phyloP scores from a whole-genome alignment of 1,140 invertebrate genomes.

The Musca domestica region DNA sequence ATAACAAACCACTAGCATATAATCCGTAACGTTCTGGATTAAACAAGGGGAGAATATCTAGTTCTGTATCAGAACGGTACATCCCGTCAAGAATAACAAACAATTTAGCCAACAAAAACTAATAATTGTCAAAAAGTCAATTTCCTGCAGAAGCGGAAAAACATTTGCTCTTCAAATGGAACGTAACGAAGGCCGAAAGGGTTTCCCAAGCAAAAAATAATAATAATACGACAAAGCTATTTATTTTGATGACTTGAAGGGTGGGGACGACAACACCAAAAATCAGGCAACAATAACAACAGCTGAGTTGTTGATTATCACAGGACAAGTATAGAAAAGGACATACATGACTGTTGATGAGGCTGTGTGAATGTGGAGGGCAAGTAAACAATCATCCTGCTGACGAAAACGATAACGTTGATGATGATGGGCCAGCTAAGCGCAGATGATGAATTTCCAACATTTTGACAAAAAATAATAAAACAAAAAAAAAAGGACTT shows the following conservation, averaged over 20 bases:
- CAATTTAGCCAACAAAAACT: too few species aligned
- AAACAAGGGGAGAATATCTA: too few species aligned
- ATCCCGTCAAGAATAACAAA: too few species aligned
- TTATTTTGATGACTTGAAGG: neutral
- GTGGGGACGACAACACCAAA: neutral
- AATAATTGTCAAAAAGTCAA: too few species aligned
- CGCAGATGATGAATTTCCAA: slow-evolving; percentile 20
- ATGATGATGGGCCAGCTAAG: slow-evolving; percentile 27
- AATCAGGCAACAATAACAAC: slow-evolving; percentile 9
- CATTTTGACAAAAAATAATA: slow-evolving; percentile 21
- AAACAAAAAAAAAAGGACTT: neutral
- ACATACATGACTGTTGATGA: slow-evolving; percentile 30
- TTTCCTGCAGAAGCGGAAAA: too few species aligned
- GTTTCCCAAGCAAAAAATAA: too few species aligned
- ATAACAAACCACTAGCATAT: too few species aligned
- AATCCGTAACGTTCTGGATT: too few species aligned
- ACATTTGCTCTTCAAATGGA: too few species aligned
- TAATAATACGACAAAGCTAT: too few species aligned
- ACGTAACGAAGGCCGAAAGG: too few species aligned
- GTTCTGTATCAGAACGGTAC: too few species aligned
- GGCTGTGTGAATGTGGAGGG: slow-evolving; percentile 27
- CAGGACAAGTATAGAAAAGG: neutral
- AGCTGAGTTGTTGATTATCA: slow-evolving; percentile 21
- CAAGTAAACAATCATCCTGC: slow-evolving; percentile 16
- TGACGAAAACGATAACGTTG: slow-evolving; percentile 19